A percentile compares a stretch with the other conserved stretches of the same genome.
Evolutionary conservation across 2,797 vertebrate genomes (phyloP).

Genomic region (Glyptemys insculpta): DNA sequence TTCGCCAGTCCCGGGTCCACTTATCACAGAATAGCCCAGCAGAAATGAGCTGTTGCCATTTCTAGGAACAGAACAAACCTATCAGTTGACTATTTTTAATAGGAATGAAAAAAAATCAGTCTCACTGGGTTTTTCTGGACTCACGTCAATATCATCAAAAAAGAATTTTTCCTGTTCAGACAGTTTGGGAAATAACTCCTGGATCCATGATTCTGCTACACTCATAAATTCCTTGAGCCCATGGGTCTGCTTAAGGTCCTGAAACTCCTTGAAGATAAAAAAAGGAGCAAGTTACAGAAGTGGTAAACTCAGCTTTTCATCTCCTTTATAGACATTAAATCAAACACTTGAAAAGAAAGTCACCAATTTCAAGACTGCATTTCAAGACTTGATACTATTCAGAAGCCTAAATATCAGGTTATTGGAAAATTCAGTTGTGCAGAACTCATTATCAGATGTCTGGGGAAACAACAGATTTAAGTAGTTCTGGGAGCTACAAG

Average conservation of each 20-base stretch:
- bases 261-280: not conserved
- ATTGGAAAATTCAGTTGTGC: not conserved
- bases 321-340: not conserved
- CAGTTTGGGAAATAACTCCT: not conserved
- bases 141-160: not conserved
- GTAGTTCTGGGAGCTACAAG: not conserved
- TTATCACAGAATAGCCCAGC: not conserved
- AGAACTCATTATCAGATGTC: not conserved
- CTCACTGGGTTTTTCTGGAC: not conserved
- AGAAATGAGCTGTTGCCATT: not conserved
- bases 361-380: not conserved
- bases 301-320: not conserved
- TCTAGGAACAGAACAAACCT: not conserved
- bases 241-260: accelerated
- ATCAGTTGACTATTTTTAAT: not conserved
- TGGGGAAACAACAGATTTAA: not conserved
- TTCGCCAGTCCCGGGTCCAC: not conserved
- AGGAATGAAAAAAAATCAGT: not conserved
- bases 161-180: not conserved
- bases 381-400: not conserved
- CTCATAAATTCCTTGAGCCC: not conserved
- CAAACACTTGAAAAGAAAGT: not conserved
- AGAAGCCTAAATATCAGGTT: not conserved
- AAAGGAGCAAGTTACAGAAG: not conserved
- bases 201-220: not conserved